phyloP scores from a whole-genome alignment of 2,797 vertebrate genomes.

The Meda fulgida region DNA sequence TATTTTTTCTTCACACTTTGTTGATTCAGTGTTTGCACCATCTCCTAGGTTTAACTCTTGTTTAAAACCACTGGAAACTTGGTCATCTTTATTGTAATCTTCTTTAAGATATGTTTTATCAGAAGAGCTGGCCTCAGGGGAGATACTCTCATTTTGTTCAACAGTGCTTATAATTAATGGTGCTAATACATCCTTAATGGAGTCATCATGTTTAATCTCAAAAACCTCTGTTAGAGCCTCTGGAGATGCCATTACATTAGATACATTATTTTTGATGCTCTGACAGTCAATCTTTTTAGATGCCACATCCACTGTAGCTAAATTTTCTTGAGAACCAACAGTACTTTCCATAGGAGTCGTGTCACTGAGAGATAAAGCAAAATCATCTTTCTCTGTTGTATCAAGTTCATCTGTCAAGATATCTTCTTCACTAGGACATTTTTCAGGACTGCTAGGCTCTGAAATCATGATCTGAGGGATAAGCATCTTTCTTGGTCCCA shows the following conservation, averaged over 20 bases:
- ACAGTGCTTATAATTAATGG: background rate
- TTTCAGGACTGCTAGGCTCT: slow-evolving; percentile 74
- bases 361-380: slow-evolving; percentile 37
- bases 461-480: slow-evolving; percentile 79
- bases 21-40: slow-evolving; percentile 9
- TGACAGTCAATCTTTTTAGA: slow-evolving; percentile 4
- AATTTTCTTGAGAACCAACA: slow-evolving; percentile 7
- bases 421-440: slow-evolving; percentile 58
- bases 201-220: slow-evolving; percentile 30
- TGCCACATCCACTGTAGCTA: background rate
- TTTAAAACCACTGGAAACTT: background rate
- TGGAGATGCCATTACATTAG: slow-evolving; percentile 26
- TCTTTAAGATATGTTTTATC: slow-evolving; percentile 15
- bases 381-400: slow-evolving; percentile 29
- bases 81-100: background rate
- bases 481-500: slow-evolving; percentile 66
- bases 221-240: slow-evolving; percentile 38
- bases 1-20: slow-evolving; percentile 14
- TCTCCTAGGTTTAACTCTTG: background rate
- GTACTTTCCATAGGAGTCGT: slow-evolving; percentile 5
- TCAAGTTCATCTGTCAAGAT: slow-evolving; percentile 33
- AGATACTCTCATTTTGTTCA: background rate
- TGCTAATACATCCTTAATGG: background rate
- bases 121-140: background rate
- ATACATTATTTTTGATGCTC: background rate